phyloP scores from a whole-genome alignment of 1,140 invertebrate genomes.

The Cardiocondyla obscurior region DNA sequence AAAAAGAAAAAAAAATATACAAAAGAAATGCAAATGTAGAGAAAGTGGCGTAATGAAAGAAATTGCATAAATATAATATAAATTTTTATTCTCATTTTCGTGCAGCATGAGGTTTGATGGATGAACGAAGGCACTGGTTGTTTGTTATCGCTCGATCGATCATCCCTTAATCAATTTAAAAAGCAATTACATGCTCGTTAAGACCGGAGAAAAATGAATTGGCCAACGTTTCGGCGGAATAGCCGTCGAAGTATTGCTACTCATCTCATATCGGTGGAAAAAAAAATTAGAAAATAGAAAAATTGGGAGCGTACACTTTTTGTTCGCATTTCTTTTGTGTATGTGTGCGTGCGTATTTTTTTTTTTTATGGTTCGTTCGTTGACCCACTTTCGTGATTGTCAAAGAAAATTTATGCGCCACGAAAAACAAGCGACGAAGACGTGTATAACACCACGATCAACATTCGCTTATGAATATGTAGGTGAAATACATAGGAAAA shows the following conservation, averaged over 20 bases:
- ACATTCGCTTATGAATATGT: slow-evolving; percentile 45
- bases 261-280: slow-evolving; percentile 6
- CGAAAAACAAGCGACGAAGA: slow-evolving; percentile 39
- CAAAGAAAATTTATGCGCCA: slow-evolving; percentile 44
- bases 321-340: not conserved
- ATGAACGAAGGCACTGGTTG: not conserved
- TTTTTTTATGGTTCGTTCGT: not conserved
- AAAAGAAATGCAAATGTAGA: not conserved
- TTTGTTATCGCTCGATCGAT: slow-evolving; percentile 59
- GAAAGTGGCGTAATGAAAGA: not conserved
- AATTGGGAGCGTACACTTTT: slow-evolving; percentile 1
- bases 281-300: slow-evolving; percentile 44
- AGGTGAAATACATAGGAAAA: slow-evolving; percentile 4
- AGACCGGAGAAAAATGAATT: slow-evolving; percentile 55
- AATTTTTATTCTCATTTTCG: not conserved
- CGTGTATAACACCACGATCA: slow-evolving; percentile 33
- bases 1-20: not conserved
- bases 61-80: slow-evolving; percentile 3
- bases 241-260: slow-evolving; percentile 54
- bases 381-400: slow-evolving; percentile 37
- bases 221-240: slow-evolving; percentile 26
- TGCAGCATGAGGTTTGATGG: slow-evolving; percentile 28
- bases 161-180: slow-evolving; percentile 71
- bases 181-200: slow-evolving; percentile 71
- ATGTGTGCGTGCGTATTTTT: too few relatives aligned